Conservation (phyloP, 2,888 invertebrate species). For the Ptychoptera albimana region DNA sequence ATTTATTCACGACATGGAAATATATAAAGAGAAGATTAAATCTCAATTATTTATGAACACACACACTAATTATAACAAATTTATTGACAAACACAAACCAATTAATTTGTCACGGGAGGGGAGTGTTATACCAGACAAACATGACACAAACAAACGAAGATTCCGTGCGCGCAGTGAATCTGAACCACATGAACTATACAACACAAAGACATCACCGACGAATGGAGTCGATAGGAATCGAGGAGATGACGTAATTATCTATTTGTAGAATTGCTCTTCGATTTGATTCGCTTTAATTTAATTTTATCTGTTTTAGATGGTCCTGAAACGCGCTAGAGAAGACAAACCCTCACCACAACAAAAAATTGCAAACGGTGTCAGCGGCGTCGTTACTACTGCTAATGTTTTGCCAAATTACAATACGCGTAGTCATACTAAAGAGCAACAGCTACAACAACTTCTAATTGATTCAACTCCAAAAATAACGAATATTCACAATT, state of each 20-base stretch:
- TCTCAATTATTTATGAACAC: not conserved
- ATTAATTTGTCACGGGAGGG: too few species aligned
- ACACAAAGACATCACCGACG: slow-evolving; percentile 1
- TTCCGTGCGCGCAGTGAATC: slow-evolving; percentile 10
- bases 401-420: not conserved
- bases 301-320: slow-evolving; percentile 9
- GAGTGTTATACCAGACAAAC: not conserved
- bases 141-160: slow-evolving; percentile 7
- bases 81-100: too few species aligned
- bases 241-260: slow-evolving; percentile 3
- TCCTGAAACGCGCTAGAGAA: slow-evolving; percentile 12
- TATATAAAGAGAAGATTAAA: slow-evolving; percentile 1
- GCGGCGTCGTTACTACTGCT: too few species aligned
- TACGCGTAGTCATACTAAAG: not conserved
- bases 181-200: slow-evolving; percentile 6
- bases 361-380: slow-evolving; percentile 1
- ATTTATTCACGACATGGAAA: slow-evolving; percentile 1
- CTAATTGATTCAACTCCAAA: too few species aligned
- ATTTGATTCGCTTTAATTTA: slow-evolving; percentile 1
- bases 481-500: too few species aligned
- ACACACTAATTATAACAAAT: too few species aligned
- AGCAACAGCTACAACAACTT: not conserved
- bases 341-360: slow-evolving; percentile 7
- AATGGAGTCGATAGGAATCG: not conserved
- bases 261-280: not conserved